Evolutionary conservation across 2,888 invertebrate species (phyloP).

Genomic region (Linhomoeus sp.): DNA sequence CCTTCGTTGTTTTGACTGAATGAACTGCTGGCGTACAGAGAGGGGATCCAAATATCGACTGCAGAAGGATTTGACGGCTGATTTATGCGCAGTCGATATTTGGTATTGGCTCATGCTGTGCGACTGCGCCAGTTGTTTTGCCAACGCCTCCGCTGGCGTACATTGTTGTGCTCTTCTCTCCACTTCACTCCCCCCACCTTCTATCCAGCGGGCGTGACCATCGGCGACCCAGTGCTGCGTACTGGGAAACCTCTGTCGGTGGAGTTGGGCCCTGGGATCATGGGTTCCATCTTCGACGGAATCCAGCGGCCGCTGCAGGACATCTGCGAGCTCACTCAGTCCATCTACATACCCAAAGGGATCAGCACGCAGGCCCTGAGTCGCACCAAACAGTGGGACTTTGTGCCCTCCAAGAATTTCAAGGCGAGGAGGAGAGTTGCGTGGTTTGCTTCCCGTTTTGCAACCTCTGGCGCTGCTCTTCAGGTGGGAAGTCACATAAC

Average conservation of each 20-base stretch:
- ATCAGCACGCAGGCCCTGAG: slow-evolving; percentile 80
- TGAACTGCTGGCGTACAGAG: too few species aligned
- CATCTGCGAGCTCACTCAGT: slow-evolving; percentile 72
- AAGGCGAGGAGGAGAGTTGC: neutral
- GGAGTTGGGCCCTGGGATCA: slow-evolving; percentile 92
- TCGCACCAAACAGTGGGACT: slow-evolving; percentile 67
- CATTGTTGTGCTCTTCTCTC: too few species aligned
- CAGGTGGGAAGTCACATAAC: slow-evolving; percentile 88
- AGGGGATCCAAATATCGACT: too few species aligned
- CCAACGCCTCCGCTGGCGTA: too few species aligned
- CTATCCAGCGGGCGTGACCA: slow-evolving; percentile 82
- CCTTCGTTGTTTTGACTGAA: too few species aligned
- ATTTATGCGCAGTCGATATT: too few species aligned
- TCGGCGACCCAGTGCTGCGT: slow-evolving; percentile 91
- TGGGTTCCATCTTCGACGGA: slow-evolving; percentile 98
- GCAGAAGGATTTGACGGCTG: too few species aligned
- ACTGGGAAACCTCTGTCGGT: slow-evolving; percentile 98
- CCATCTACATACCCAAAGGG: slow-evolving; percentile 99
- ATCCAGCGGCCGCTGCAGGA: slow-evolving; percentile 92
- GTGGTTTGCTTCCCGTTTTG: neutral
- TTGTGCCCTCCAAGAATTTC: slow-evolving; percentile 42
- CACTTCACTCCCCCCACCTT: too few species aligned
- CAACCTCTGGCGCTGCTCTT: slow-evolving; percentile 4
- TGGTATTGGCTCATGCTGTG: too few species aligned
- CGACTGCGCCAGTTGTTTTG: too few species aligned